These are phyloP conservation scores for Perdita meconis DNA, from an alignment of 2,888 invertebrate species.

Conservation along the genomic window DNA sequence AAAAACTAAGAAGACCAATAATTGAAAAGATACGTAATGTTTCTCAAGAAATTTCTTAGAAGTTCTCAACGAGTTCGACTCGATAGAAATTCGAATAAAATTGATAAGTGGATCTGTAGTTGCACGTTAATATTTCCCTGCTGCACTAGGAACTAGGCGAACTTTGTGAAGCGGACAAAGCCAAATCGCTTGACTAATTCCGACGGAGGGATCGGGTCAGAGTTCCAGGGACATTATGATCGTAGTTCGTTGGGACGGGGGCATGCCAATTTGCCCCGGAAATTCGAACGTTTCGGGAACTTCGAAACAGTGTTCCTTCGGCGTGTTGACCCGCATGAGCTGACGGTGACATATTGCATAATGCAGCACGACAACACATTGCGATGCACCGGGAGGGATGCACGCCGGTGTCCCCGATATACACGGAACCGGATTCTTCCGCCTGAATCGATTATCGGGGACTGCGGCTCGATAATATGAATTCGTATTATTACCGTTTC, in stretches of 20 bases:
- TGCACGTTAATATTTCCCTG: too few species aligned
- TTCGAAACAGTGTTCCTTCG: slow-evolving; percentile 35
- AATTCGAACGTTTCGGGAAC: slow-evolving; percentile 48
- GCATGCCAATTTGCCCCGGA: slow-evolving; percentile 29
- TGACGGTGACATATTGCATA: slow-evolving; percentile 49
- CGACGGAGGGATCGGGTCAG: not conserved
- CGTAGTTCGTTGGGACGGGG: slow-evolving; percentile 7
- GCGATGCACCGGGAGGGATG: slow-evolving; percentile 50
- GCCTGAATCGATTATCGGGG: slow-evolving; percentile 40
- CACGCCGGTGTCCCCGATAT: slow-evolving; percentile 10
- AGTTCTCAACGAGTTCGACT: too few species aligned
- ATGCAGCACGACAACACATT: slow-evolving; percentile 42
- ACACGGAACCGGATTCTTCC: slow-evolving; percentile 30
- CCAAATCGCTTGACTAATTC: too few species aligned
- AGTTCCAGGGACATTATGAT: slow-evolving; percentile 2
- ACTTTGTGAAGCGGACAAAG: too few species aligned
- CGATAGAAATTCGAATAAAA: too few species aligned
- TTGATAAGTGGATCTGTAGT: too few species aligned
- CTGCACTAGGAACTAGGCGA: too few species aligned
- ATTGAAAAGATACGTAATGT: too few species aligned
- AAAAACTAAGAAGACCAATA: too few species aligned
- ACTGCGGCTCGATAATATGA: slow-evolving; percentile 33
- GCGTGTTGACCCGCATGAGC: slow-evolving; percentile 45
- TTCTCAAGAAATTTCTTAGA: too few species aligned
- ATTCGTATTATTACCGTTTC: slow-evolving; percentile 8